These are phyloP conservation scores for Bombus vancouverensis DNA, from an alignment of 1,140 invertebrate genomes.

Conservation along the genomic window DNA sequence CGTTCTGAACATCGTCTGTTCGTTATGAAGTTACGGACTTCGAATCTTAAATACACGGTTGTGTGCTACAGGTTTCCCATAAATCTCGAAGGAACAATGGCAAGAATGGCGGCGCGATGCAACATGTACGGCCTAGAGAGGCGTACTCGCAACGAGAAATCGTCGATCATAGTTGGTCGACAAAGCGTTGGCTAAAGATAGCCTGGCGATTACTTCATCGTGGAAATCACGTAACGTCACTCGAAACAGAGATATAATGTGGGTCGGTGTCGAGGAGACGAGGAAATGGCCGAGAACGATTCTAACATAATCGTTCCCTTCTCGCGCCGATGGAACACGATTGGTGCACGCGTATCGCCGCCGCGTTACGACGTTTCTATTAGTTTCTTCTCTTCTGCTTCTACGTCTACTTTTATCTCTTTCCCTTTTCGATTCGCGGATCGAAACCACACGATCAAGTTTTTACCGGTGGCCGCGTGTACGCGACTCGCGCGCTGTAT, in stretches of 20 bases:
- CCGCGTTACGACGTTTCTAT: not conserved
- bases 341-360: not conserved
- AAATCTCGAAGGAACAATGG: not conserved
- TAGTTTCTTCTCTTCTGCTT: not conserved
- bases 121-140: not conserved
- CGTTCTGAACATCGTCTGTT: not conserved
- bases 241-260: constrained; percentile 50
- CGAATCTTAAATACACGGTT: too few relatives aligned
- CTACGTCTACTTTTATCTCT: not conserved
- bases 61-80: too few relatives aligned
- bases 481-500: constrained; percentile 12
- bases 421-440: not conserved
- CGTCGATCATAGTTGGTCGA: constrained; percentile 29
- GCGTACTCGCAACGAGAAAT: not conserved
- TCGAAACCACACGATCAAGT: not conserved
- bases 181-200: constrained; percentile 44
- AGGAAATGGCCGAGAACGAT: constrained; percentile 29
- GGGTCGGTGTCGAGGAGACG: constrained; percentile 48
- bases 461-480: constrained; percentile 2
- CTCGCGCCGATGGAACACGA: not conserved
- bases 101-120: not conserved
- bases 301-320: constrained; percentile 13
- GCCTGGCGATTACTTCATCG: constrained; percentile 51
- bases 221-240: constrained; percentile 55
- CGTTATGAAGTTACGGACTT: too few relatives aligned